Evolutionary conservation across 1,140 invertebrate genomes (phyloP), one percentile per base, ranked within the genome.

Genomic region (Luehdorfia chinensis): DNA sequence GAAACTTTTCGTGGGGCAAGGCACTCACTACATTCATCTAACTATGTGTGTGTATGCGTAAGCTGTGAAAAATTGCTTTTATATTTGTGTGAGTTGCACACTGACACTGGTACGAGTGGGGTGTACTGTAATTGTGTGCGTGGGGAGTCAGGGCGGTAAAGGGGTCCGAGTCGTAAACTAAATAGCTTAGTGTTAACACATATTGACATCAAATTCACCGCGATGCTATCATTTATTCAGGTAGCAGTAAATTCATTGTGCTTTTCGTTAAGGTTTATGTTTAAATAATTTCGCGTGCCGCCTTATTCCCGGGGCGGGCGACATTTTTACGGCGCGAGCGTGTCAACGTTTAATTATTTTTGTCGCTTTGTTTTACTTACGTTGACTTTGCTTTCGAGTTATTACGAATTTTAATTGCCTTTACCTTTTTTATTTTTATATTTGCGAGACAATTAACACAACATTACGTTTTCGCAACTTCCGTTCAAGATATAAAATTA

Each of bases 111-210:
- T 33, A 51, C 43, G 50, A 52, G 59, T 48, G 33, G 60, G 39
- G 44, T 44, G 49, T 59, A 12, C 1, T 27, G 47, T 21, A 14
- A 3, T 18, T 60, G 75, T 80, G 77, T 72, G 80, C 19, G 63
- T 61, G 55, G 47, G 57, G 68, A 43, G 48, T 30, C 31, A 31
- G 66, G 68, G 66, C 36, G 66, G 67, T 25, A 64, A 74, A 66
- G 72, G 73, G 71, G 70, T 66, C 60, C 68, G 69, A 80, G 72
- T 84, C 75, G 76, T 80, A 80, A 86, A 84, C 79, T 86, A 86
- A 86, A 86, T 86, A 86, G 83, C 83, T 86, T 84, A 86, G 83
- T 86, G 83, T 86, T 86, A 86, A 86, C 83, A 86, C 83, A 86
- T 86, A 85, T 85, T 85, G 83, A 86, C 83, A 86, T 86, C 73